Conservation (phyloP, 35 echinoderm and acorn worm species). For the Heliocidaris erythrogramma region DNA sequence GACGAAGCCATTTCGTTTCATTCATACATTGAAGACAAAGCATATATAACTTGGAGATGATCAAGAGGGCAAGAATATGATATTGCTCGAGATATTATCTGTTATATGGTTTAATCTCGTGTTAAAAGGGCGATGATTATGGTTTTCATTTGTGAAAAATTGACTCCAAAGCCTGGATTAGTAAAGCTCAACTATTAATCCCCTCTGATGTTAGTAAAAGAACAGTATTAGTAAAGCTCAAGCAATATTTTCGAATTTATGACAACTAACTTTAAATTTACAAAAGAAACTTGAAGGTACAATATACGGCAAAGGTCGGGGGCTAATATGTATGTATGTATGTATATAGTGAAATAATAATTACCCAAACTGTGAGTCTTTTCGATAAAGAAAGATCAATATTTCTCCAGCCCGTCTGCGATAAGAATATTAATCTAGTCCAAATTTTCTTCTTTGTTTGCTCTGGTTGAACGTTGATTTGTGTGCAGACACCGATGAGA, state of each 20-base stretch:
- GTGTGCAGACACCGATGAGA: neutral
- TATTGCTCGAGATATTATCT: no score
- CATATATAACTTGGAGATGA: no score
- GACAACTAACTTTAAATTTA: neutral
- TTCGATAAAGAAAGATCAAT: constrained; percentile 13
- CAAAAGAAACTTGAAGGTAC: neutral
- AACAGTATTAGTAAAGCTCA: neutral
- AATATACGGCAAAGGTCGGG: neutral
- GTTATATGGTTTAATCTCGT: no score
- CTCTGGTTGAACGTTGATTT: neutral
- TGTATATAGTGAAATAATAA: constrained; percentile 45
- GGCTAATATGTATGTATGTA: constrained; percentile 23
- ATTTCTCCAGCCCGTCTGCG: neutral
- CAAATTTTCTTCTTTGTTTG: neutral
- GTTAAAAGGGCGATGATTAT: no score
- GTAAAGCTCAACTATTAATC: no score
- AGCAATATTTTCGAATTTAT: neutral
- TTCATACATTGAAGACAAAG: no score
- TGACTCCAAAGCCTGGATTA: no score
- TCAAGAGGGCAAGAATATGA: no score
- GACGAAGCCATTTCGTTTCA: no score
- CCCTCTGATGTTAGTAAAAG: no score
- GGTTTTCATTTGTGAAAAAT: no score
- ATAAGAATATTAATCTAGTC: constrained; percentile 19
- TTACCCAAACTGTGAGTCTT: neutral